Conservation (phyloP, 2,113 vertebrate genomes). For the Peromyscus leucopus region DNA sequence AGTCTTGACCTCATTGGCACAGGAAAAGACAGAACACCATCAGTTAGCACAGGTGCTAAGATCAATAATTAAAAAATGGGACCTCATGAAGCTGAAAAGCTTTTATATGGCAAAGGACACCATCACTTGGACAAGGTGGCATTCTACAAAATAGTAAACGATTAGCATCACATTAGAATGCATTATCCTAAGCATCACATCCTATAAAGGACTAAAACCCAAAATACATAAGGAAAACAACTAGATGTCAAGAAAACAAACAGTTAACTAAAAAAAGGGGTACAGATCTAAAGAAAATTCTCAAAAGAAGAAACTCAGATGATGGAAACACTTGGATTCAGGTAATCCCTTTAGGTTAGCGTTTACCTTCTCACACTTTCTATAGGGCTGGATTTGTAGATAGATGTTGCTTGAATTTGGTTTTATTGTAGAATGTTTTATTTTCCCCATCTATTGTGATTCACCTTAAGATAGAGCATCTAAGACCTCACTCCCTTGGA, state of each 20-base stretch:
- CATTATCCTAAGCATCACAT: not conserved
- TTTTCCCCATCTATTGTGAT: not conserved
- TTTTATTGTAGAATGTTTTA: not conserved
- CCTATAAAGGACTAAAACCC: not conserved
- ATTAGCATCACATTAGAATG: not conserved
- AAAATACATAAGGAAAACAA: not conserved
- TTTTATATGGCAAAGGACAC: not conserved
- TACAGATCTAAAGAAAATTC: not conserved
- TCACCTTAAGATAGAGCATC: not conserved
- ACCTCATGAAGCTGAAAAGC: not conserved
- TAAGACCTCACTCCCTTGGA: not conserved
- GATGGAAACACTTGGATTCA: not conserved
- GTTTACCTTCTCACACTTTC: not conserved
- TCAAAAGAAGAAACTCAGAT: not conserved
- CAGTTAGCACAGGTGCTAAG: not conserved
- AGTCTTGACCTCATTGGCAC: not conserved
- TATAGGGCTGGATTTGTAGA: not conserved
- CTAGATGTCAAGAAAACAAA: not conserved
- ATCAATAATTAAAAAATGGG: not conserved
- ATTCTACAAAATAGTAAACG: not conserved
- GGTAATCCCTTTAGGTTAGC: not conserved
- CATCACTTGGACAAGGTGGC: not conserved
- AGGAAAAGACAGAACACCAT: not conserved
- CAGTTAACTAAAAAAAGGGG: not conserved
- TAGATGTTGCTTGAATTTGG: not conserved